Evolutionary conservation across 2,888 invertebrate species (phyloP).

Genomic region (Coronaproctus castanopsis): DNA sequence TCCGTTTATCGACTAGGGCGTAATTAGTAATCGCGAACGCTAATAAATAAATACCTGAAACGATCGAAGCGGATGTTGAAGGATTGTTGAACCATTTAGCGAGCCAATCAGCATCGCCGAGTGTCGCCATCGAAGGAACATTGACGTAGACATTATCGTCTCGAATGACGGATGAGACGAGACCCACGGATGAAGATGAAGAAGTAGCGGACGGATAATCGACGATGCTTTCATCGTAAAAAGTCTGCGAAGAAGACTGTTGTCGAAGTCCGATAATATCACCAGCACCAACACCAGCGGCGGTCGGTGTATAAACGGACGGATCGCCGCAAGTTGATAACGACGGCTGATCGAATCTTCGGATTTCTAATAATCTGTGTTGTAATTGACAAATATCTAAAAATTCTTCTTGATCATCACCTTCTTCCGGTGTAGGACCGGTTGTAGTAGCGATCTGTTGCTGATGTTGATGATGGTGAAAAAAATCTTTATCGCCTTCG

Average conservation of each 20-base stretch:
- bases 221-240: neutral
- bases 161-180: neutral
- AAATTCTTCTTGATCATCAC: constrained; percentile 8
- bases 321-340: neutral
- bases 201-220: neutral
- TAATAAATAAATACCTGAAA: too few relatives aligned
- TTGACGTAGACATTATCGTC: neutral
- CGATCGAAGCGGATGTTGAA: neutral
- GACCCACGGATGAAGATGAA: neutral
- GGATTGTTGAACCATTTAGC: constrained; percentile 12
- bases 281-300: neutral
- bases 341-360: constrained; percentile 1
- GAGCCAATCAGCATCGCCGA: constrained; percentile 10
- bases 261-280: neutral
- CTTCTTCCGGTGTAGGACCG: neutral
- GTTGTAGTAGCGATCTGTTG: neutral
- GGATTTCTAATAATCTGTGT: constrained; percentile 7
- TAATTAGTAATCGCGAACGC: too few relatives aligned
- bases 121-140: neutral
- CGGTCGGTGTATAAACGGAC: neutral
- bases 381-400: constrained; percentile 10
- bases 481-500: constrained; percentile 6
- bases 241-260: neutral
- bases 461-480: neutral
- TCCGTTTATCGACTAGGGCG: too few relatives aligned